Evolutionary conservation across 2,888 invertebrate species (phyloP).

Genomic region (Teinopalpus imperialis): DNA sequence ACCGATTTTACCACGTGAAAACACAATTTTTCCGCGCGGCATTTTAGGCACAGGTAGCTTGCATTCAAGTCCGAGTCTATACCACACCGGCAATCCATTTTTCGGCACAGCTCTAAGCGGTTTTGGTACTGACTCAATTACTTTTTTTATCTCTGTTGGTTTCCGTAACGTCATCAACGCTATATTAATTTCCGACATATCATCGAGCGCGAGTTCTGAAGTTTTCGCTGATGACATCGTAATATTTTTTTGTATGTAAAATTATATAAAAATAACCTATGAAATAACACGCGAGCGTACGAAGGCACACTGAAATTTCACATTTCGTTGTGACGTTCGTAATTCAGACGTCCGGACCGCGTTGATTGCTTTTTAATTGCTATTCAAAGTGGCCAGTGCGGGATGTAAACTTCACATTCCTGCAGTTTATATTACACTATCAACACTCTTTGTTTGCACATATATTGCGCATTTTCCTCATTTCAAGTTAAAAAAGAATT

Average conservation of each 20-base stretch:
- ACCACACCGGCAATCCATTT: slow-evolving; percentile 78
- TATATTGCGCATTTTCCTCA: too few species aligned
- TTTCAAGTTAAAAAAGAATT: too few species aligned
- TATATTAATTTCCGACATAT: slow-evolving; percentile 51
- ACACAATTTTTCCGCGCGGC: slow-evolving; percentile 71
- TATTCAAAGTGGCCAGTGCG: slow-evolving; percentile 21
- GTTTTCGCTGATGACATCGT: slow-evolving; percentile 43
- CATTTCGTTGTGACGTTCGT: slow-evolving; percentile 39
- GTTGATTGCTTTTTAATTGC: slow-evolving; percentile 31
- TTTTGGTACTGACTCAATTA: slow-evolving; percentile 71
- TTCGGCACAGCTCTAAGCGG: slow-evolving; percentile 70
- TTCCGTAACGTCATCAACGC: slow-evolving; percentile 68
- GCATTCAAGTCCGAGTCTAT: slow-evolving; percentile 71
- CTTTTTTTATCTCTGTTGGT: slow-evolving; percentile 70
- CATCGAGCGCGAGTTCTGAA: slow-evolving; percentile 46
- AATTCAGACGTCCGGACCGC: slow-evolving; percentile 37
- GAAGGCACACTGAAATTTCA: slow-evolving; percentile 47
- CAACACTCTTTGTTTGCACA: too few species aligned
- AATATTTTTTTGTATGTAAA: slow-evolving; percentile 30
- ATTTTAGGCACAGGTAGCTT: slow-evolving; percentile 79
- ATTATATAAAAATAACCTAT: slow-evolving; percentile 35
- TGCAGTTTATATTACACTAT: background rate
- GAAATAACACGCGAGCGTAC: slow-evolving; percentile 36
- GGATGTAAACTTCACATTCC: background rate
- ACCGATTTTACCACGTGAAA: slow-evolving; percentile 77